Base-by-base conservation (phyloP, 2,888 invertebrate species). In the Fissipunctia ypsillon region DNA sequence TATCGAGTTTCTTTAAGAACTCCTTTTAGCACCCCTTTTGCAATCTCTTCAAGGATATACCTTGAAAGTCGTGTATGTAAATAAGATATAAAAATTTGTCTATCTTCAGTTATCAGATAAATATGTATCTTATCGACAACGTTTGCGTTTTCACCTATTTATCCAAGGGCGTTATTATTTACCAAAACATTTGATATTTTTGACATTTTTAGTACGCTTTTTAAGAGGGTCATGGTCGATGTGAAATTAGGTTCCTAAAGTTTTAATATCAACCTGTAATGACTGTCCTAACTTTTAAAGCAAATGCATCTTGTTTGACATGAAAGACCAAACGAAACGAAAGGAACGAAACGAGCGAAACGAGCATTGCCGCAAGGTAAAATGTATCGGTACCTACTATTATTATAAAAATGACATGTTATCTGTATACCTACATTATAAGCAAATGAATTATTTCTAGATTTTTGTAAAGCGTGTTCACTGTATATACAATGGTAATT, bases 91-190 rank as follows among this genome's bases (percentile, higher is more conserved):
- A 45, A 68, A 65, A 68, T 54, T 57, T 38, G 71, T 71, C 28
- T 78, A 77, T 71, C 76, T 14, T 16, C n/a, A n/a, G 12, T 38
- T 59, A 82, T 68, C 64, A 22, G 67, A 71, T 71, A 81, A 67
- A 28, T 61, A 12, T 45, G 2, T 74, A 81, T 80, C 85, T 81
- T 86, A 85, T 85, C 84, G 35, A 57, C 19, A 54, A 71, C 16
- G 48, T 69, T 64, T 75, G 57, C n/a, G 35, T 83, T 66, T 83
- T 78, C 69, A 73, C 84, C 81, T 54, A 77, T 76, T 66, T 79
- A 60, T 43, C 60, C 71, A 82, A 86, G 82, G 82, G 71, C 71
- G 25, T 4, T 38, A 50, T 38, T 68, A 60, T 83, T 75, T 70
- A 64, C 35, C 19, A 57, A 78, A 67, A 81, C 35, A 28, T 38